phyloP scores from a whole-genome alignment of 2,797 vertebrate species.

The Poeciliopsis infans region DNA sequence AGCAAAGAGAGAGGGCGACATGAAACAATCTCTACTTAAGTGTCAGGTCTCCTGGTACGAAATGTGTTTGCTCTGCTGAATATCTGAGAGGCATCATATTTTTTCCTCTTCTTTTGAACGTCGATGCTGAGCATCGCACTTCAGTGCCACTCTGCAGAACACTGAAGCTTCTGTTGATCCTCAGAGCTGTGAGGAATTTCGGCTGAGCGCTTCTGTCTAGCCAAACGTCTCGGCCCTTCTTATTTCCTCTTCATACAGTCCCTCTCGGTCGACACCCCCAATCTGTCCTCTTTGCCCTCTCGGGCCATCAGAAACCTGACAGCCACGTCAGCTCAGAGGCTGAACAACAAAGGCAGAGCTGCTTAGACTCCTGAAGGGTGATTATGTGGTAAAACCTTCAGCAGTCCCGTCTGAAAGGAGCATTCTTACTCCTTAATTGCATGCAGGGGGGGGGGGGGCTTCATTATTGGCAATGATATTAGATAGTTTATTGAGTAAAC shows the following conservation, averaged over 20 bases:
- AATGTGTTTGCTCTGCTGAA: background rate
- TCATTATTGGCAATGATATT: constrained; percentile 65
- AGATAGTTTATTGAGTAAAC: constrained; percentile 74
- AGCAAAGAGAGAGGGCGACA: background rate
- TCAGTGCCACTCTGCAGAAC: constrained; percentile 29
- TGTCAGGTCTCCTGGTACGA: background rate
- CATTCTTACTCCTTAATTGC: constrained; percentile 58
- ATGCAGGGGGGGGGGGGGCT: constrained; percentile 16
- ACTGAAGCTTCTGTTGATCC: constrained; percentile 65
- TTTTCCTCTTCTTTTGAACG: constrained; percentile 26
- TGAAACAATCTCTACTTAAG: background rate
- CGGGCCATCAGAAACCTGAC: constrained; percentile 34
- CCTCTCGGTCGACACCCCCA: constrained; percentile 15
- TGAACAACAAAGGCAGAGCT: constrained; percentile 37
- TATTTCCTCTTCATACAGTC: constrained; percentile 4
- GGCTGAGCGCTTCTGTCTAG: constrained; percentile 31
- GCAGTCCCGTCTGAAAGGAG: constrained; percentile 48
- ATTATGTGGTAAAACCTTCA: constrained; percentile 55
- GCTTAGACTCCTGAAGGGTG: constrained; percentile 23
- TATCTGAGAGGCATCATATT: constrained; percentile 10
- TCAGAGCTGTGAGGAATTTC: constrained; percentile 76
- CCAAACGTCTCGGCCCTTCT: constrained; percentile 12
- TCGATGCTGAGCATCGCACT: constrained; percentile 57
- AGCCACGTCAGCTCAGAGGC: constrained; percentile 69
- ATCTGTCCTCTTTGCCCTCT: constrained; percentile 39